Conservation (phyloP, 2,113 vertebrate species). For the Phycodurus eques region DNA sequence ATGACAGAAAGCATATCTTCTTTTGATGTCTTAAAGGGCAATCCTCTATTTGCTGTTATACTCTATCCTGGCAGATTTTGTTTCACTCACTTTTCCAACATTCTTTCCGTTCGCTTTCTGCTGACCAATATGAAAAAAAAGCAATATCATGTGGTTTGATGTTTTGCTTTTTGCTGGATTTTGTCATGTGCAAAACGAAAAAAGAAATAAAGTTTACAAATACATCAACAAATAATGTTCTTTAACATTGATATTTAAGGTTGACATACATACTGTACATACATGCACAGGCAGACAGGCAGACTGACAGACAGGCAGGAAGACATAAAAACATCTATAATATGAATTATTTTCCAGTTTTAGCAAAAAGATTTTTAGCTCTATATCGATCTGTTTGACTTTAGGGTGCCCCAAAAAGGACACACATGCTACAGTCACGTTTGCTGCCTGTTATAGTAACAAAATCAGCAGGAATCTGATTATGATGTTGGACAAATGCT, state of each 20-base stretch:
- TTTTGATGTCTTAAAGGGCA: neutral
- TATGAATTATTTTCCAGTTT: too few species aligned
- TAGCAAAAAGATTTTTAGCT: neutral
- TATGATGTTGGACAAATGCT: neutral
- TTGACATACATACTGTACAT: too few species aligned
- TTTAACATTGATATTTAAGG: too few species aligned
- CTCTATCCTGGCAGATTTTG: neutral
- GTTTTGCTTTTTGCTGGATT: too few species aligned
- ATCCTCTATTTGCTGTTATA: neutral
- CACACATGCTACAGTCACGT: neutral
- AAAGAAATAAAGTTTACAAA: neutral
- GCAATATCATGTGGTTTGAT: too few species aligned
- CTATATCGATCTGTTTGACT: neutral
- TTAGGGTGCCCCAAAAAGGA: neutral
- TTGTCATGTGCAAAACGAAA: neutral
- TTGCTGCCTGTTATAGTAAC: neutral
- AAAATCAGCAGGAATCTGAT: neutral
- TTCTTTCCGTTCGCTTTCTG: neutral
- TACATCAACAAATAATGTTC: neutral
- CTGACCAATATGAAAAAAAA: neutral
- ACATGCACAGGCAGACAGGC: too few species aligned
- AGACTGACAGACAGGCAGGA: too few species aligned
- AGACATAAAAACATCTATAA: too few species aligned
- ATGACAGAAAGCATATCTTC: neutral
- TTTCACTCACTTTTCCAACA: neutral